Conservation (phyloP, 2,888 invertebrate genomes). For the Dynastes tityus region DNA sequence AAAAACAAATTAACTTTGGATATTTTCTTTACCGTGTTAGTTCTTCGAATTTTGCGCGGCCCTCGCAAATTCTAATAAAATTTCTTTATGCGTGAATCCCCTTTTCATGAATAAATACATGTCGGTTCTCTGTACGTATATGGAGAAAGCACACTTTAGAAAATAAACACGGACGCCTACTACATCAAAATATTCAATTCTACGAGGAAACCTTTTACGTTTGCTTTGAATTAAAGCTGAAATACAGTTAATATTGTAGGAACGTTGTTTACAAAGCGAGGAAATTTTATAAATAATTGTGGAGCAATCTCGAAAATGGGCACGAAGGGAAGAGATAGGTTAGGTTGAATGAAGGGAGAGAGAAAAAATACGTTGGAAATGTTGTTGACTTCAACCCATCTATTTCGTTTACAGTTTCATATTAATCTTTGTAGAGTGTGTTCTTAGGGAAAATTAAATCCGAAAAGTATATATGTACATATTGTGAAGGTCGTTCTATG, state of each 20-base stretch:
- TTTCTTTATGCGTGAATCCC: conserved; percentile 41
- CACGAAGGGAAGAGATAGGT: background rate
- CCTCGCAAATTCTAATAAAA: conserved; percentile 37
- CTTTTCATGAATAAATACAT: conserved; percentile 41
- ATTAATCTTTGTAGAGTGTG: background rate
- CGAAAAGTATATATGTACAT: background rate
- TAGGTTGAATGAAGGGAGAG: background rate
- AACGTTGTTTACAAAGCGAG: conserved; percentile 46
- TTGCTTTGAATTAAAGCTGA: conserved; percentile 43
- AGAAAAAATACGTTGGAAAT: conserved; percentile 16
- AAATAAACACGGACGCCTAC: conserved; percentile 42
- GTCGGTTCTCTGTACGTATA: conserved; percentile 26
- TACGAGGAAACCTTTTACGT: conserved; percentile 42
- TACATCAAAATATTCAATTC: conserved; percentile 42
- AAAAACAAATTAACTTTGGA: conserved; percentile 34
- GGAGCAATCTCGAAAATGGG: conserved; percentile 38
- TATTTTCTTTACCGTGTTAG: conserved; percentile 37
- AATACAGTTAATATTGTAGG: conserved; percentile 48
- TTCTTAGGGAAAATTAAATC: conserved; percentile 13
- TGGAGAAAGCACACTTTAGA: conserved; percentile 39
- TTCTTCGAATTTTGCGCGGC: conserved; percentile 25
- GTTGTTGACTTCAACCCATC: conserved; percentile 17
- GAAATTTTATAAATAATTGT: conserved; percentile 42
- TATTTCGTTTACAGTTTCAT: conserved; percentile 19
- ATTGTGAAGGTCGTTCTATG: background rate